A percentile compares a stretch with the other conserved stretches of the same genome.
phyloP scores from a whole-genome alignment of 2,113 vertebrate species.

The Myrmecobius fasciatus region DNA sequence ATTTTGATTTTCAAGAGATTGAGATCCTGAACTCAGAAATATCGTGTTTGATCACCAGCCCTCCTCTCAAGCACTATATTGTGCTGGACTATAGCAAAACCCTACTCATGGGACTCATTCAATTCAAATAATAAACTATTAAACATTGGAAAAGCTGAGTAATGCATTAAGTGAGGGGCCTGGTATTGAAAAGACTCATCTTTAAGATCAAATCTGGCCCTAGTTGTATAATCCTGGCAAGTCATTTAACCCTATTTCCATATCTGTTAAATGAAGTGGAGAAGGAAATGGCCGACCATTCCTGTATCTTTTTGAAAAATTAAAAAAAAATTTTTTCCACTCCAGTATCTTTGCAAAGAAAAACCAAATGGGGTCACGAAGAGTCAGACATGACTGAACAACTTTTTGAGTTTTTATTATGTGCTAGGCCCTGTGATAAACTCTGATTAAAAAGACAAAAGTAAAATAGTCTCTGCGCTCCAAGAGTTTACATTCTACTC shows the following conservation, averaged over 20 bases:
- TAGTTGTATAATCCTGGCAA: too few relatives aligned
- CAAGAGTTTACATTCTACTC: not conserved
- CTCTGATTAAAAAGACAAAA: not conserved
- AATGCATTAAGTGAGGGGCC: too few relatives aligned
- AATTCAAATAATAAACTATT: not conserved
- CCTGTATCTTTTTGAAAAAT: too few relatives aligned
- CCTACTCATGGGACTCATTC: not conserved
- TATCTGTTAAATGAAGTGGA: too few relatives aligned
- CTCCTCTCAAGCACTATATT: not conserved
- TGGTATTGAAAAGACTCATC: too few relatives aligned
- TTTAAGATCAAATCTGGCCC: too few relatives aligned
- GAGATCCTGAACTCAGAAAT: not conserved
- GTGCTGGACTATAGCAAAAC: not conserved
- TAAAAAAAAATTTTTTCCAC: too few relatives aligned
- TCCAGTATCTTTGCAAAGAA: too few relatives aligned
- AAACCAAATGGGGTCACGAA: too few relatives aligned
- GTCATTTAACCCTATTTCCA: too few relatives aligned
- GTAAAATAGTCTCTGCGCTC: not conserved
- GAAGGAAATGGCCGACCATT: too few relatives aligned
- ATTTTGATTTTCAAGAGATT: not conserved
- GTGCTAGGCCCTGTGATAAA: not conserved
- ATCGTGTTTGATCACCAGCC: not conserved
- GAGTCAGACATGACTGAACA: too few relatives aligned
- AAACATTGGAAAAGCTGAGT: not conserved
- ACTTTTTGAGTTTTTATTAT: not conserved